Conservation (phyloP, 2,888 invertebrate species). For the Rapana venosa region DNA sequence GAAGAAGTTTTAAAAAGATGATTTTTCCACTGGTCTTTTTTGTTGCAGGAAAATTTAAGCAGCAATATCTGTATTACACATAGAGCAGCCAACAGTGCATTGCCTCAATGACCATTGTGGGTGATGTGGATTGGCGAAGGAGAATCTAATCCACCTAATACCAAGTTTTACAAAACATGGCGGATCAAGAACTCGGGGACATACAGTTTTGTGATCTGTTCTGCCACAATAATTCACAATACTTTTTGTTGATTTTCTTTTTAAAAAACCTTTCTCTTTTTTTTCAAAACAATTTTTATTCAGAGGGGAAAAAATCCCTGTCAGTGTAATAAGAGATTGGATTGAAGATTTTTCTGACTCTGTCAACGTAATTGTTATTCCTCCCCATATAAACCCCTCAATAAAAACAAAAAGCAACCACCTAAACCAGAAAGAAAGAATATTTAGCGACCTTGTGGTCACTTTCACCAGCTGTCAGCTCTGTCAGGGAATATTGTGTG, state of each 20-base stretch:
- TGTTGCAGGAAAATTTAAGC: constrained; percentile 95
- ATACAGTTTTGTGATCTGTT: neutral
- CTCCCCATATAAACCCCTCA: too few species aligned
- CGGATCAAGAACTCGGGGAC: constrained; percentile 90
- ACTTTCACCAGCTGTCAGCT: neutral
- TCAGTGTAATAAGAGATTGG: too few species aligned
- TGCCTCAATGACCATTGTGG: constrained; percentile 85
- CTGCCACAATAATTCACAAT: neutral
- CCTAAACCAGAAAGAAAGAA: neutral
- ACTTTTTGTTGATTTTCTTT: neutral
- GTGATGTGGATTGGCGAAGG: constrained; percentile 88
- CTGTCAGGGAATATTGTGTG: neutral
- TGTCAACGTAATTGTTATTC: too few species aligned
- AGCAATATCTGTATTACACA: constrained; percentile 94
- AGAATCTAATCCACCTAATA: constrained; percentile 86
- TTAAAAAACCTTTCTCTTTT: too few species aligned
- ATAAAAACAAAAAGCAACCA: too few species aligned
- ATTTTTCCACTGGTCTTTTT: neutral
- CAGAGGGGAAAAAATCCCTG: too few species aligned
- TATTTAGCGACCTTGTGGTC: neutral
- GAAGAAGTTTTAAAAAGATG: too few species aligned
- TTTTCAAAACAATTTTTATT: too few species aligned
- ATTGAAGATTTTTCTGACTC: too few species aligned
- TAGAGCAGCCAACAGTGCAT: constrained; percentile 81
- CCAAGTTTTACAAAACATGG: constrained; percentile 92